Conservation (phyloP, 1,140 invertebrate genomes). For the Oscheius sp. region DNA sequence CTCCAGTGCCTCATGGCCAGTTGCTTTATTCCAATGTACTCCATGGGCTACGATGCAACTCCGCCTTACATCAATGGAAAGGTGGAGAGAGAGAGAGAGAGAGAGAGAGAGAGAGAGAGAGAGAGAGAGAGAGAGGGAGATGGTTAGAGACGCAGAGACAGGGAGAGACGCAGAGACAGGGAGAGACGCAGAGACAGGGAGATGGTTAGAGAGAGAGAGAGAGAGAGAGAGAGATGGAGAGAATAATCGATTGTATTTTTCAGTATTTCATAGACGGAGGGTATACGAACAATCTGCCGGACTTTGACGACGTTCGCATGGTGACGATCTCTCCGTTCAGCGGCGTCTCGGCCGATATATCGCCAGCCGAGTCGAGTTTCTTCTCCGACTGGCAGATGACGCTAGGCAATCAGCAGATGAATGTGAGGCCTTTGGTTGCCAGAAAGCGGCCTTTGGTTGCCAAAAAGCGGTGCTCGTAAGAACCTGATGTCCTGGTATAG, state of each 20-base stretch:
- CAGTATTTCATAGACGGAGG: constrained; percentile 64
- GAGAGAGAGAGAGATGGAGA: too few relatives aligned
- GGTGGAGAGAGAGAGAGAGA: too few relatives aligned
- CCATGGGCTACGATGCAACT: constrained; percentile 50
- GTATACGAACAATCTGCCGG: constrained; percentile 62
- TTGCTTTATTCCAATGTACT: constrained; percentile 64
- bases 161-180: too few relatives aligned
- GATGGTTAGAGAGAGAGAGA: too few relatives aligned
- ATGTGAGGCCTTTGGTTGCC: constrained; percentile 42
- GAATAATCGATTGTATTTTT: too few relatives aligned
- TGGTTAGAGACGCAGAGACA: too few relatives aligned
- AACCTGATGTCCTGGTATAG: too few relatives aligned
- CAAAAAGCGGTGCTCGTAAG: too few relatives aligned
- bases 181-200: too few relatives aligned
- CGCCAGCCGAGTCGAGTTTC: constrained; percentile 54
- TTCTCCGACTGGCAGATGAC: constrained; percentile 53
- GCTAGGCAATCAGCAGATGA: constrained; percentile 46
- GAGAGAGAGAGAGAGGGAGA: too few relatives aligned
- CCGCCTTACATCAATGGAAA: constrained; percentile 60
- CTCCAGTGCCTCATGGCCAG: constrained; percentile 61
- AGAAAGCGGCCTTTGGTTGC: too few relatives aligned
- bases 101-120: too few relatives aligned
- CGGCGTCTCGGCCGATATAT: constrained; percentile 43
- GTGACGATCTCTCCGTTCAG: constrained; percentile 55
- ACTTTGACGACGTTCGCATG: constrained; percentile 61